Conservation (phyloP, 2,888 invertebrate genomes). For the Cerastis leucographa region DNA sequence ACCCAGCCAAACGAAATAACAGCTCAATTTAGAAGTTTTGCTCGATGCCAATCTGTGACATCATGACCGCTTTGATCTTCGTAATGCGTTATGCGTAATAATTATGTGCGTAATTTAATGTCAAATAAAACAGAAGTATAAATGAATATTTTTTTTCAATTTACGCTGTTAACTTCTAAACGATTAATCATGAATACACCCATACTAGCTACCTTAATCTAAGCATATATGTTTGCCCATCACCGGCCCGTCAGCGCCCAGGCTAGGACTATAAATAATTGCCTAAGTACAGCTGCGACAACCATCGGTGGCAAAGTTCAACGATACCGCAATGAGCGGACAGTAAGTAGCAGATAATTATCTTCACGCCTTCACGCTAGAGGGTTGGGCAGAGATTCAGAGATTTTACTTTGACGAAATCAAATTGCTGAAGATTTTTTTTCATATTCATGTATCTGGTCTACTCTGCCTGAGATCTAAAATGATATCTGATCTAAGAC, state of each 20-base stretch:
- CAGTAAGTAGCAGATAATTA: constrained; percentile 65
- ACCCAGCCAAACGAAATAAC: constrained; percentile 72
- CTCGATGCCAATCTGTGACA: constrained; percentile 55
- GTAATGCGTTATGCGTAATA: background rate
- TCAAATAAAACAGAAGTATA: too few relatives aligned
- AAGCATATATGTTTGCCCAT: constrained; percentile 33
- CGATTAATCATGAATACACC: constrained; percentile 24
- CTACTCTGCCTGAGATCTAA: too few relatives aligned
- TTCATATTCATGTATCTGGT: too few relatives aligned
- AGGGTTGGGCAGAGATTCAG: constrained; percentile 30
- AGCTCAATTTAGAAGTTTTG: constrained; percentile 76
- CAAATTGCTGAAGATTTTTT: background rate
- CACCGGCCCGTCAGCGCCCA: constrained; percentile 40
- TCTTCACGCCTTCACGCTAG: constrained; percentile 48
- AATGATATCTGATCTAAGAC: too few relatives aligned
- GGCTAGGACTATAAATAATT: constrained; percentile 59
- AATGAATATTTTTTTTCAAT: background rate
- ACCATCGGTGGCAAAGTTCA: constrained; percentile 70
- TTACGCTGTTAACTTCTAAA: background rate
- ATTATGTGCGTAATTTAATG: background rate
- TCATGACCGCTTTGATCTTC: constrained; percentile 56
- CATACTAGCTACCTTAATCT: constrained; percentile 8
- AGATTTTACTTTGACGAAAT: constrained; percentile 14
- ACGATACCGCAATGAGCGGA: constrained; percentile 60
- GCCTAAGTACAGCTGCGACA: constrained; percentile 60